Base-by-base conservation (phyloP, 1,140 invertebrate species). In the Drosophila asahinai region DNA sequence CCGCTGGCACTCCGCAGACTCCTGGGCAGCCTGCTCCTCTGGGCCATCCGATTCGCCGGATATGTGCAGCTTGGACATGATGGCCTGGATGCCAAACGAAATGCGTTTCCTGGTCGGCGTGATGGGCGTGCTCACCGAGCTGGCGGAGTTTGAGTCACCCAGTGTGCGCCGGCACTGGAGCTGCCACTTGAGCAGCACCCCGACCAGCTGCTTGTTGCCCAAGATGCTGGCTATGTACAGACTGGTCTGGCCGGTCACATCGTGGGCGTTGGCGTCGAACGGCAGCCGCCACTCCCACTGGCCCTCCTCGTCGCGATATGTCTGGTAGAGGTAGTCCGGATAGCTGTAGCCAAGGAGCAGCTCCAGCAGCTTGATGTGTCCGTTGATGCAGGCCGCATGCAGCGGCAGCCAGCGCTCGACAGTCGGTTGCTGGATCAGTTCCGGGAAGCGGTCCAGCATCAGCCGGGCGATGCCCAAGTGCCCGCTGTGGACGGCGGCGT, bases 371-470 rank as follows among this genome's bases (percentile, higher is more conserved):
- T 95, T 83, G 15, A 96, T 93, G 93, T 99, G 97, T 4, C 97
- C 97, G 91, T 97, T 97, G 65, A 98, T 97, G 72, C 96, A 97
- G 40, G 97, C 97, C 7, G 97, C 98, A 93, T 99, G 98, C 27
- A 99, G 94, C 1, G 98, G 98, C 49, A 99, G 93, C 97, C 98
- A 98, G 83, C 96, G 96, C 92, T 99, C 98, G 2, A 99, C 97
- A 0, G 98, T 99, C 30, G 86, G 81, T 70, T 93, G 81, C 65
- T 96, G 95, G 14, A 95, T 94, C 49, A 96, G 94, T 80, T 96
- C 95, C 0, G 96, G 96, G 89, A 96, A 96, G 42, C 95, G 93
- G 3, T 94, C 95, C 11, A 99, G 93, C 52, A 99, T 93, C 51
- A 98, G 93, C 79, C 96, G 95, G 0, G 97, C 96, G 62, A 99